These are phyloP conservation scores for Pteruthius melanotis DNA, from an alignment of 2,113 vertebrate genomes.

Conservation along the genomic window DNA sequence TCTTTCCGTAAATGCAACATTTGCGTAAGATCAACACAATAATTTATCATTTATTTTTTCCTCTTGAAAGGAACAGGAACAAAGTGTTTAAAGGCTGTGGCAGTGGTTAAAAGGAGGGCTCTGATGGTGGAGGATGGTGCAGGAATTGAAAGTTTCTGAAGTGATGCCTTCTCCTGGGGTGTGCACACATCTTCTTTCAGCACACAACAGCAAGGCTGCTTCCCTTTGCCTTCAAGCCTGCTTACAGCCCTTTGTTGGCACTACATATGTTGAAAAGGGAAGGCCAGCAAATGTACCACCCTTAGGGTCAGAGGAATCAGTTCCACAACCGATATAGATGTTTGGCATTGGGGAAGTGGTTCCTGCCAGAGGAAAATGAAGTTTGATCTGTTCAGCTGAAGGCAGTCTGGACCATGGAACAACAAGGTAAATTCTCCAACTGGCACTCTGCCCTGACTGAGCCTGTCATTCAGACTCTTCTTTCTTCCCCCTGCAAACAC, in stretches of 20 bases:
- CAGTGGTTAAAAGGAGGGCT: background rate
- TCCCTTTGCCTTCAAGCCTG: background rate
- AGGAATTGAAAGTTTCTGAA: background rate
- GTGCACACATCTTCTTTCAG: background rate
- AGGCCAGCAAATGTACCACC: background rate
- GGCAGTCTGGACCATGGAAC: background rate
- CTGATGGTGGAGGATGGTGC: background rate
- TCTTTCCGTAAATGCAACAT: background rate
- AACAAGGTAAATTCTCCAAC: background rate
- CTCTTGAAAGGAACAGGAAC: slow-evolving; percentile 39
- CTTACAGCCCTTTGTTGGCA: background rate
- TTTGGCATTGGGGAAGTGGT: background rate
- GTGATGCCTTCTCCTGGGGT: background rate
- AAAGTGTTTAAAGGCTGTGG: background rate
- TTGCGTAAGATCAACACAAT: background rate
- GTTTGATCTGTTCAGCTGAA: background rate
- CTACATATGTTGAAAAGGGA: background rate
- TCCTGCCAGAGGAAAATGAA: background rate
- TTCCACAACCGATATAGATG: background rate
- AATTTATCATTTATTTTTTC: slow-evolving; percentile 45
- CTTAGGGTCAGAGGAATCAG: background rate
- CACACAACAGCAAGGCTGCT: fast-evolving
- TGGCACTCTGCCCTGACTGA: background rate
- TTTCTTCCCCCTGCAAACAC: background rate
- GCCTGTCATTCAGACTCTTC: background rate